Conservation (phyloP, 2,888 invertebrate species). For the Chouioia cunea region DNA sequence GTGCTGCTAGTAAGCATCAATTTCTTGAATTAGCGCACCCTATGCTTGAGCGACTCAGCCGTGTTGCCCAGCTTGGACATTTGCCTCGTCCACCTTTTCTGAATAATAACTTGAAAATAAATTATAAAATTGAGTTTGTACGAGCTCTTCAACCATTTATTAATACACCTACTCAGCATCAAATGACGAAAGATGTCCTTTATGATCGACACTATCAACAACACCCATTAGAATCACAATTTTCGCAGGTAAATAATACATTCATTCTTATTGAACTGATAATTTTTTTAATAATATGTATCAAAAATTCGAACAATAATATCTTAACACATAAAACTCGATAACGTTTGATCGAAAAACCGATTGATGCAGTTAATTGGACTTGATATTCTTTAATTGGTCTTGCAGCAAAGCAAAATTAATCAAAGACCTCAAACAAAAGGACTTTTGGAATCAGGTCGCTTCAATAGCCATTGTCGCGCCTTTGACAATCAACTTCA, state of each 20-base stretch:
- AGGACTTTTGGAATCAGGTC: constrained; percentile 70
- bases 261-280: no score
- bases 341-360: no score
- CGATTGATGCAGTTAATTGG: no score
- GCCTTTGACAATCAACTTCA: constrained; percentile 73
- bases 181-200: constrained; percentile 9
- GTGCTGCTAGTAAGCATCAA: constrained; percentile 80
- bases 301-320: no score
- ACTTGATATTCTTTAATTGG: no score
- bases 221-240: constrained; percentile 31
- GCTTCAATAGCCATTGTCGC: constrained; percentile 76
- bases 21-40: constrained; percentile 79
- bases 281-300: no score
- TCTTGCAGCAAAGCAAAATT: constrained; percentile 43
- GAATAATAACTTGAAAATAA: constrained; percentile 67
- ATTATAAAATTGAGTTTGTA: constrained; percentile 76
- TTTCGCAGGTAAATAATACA: constrained; percentile 21
- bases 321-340: no score
- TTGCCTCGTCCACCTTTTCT: constrained; percentile 69
- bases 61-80: constrained; percentile 76
- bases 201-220: constrained; percentile 29
- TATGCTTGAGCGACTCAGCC: constrained; percentile 76
- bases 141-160: constrained; percentile 75
- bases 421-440: constrained; percentile 59
- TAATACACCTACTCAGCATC: background rate